A percentile compares a stretch with the other conserved stretches of the same genome.
Conservation (phyloP, 2,888 invertebrate genomes). For the Nemapogon koenigi region DNA sequence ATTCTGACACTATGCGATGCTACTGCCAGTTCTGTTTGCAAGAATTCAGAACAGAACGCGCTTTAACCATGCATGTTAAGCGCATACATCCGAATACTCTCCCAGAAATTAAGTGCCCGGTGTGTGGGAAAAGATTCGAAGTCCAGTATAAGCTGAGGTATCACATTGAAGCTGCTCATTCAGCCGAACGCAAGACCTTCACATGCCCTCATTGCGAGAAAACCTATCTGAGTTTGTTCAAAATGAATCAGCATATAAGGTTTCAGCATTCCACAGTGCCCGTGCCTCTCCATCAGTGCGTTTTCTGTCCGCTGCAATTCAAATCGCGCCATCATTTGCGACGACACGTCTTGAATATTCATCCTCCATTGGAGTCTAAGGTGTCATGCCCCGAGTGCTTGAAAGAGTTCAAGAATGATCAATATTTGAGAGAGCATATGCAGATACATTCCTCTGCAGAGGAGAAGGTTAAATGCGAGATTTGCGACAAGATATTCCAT, state of each 20-base stretch:
- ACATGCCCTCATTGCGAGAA: slow-evolving; percentile 46
- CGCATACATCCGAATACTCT: slow-evolving; percentile 42
- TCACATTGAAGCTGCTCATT: slow-evolving; percentile 41
- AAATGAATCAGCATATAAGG: slow-evolving; percentile 42
- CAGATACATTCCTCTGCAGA: slow-evolving; percentile 47
- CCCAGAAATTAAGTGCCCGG: slow-evolving; percentile 46
- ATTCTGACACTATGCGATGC: slow-evolving; percentile 48
- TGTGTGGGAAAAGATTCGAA: slow-evolving; percentile 44
- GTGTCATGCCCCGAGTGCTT: slow-evolving; percentile 48
- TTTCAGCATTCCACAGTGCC: slow-evolving; percentile 46
- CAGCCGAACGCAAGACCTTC: slow-evolving; percentile 37
- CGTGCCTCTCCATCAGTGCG: slow-evolving; percentile 43
- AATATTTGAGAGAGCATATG: slow-evolving; percentile 54
- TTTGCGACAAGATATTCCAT: slow-evolving; percentile 50
- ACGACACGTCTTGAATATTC: slow-evolving; percentile 48
- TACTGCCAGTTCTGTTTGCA: slow-evolving; percentile 51
- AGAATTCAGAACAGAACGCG: slow-evolving; percentile 44
- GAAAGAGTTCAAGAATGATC: slow-evolving; percentile 56
- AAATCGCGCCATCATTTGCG: slow-evolving; percentile 56
- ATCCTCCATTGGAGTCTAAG: slow-evolving; percentile 52
- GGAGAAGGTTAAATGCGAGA: slow-evolving; percentile 47
- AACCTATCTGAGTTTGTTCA: slow-evolving; percentile 42
- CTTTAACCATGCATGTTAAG: slow-evolving; percentile 49
- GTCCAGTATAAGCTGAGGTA: slow-evolving; percentile 49
- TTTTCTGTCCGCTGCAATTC: slow-evolving; percentile 53